Base-by-base conservation (phyloP, 1,140 invertebrate species). In the Temnothorax nylanderi region DNA sequence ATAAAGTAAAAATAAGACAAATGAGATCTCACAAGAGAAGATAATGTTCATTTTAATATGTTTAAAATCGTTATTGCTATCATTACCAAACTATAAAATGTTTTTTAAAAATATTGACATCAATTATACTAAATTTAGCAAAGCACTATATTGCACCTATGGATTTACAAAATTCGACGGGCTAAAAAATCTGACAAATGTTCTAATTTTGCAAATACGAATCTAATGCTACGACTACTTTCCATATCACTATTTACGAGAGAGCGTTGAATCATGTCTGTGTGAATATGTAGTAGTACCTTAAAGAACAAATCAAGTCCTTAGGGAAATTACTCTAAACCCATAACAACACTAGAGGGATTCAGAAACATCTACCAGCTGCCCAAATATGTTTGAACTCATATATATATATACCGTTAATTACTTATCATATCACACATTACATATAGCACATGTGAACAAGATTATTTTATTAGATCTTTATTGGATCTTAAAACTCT, bases 251-350 rank as follows among this genome's bases (percentile, higher is more conserved):
- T 74, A 11, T 34, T 16, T 75, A 37, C 1, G 11, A 51, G 49
- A 75, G 32, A 37, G 21, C 34, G 11, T 74, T 47, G 18, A 34
- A 58, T 64, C 2, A 3, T 32, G 11, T 44, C 44, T 16, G 21
- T 44, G 21, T 62, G 47, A 77, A 32, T 44, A n/a, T 32, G 16
- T 44, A 54, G 3, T 34, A 60, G 18, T 62, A 26, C 6, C 16
- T 51, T 64, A 34, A 74, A 34, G 47, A 74, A 74, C 18, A 74
- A 74, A 47, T 8, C 32, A 49, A 51, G 7, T 13, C 71, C n/a
- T 54, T 34, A 37, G 71, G 71, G 71, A 74, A 74, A 74, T 74
- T 74, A 74, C 10, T 54, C 18, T 54, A 54, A 49, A 37, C 21
- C 32, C 71, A 34, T n/a, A 32, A 32, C 49, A 74, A 74, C 49